Conservation (phyloP, 2,797 vertebrate species). For the Gephyroberyx darwinii region DNA sequence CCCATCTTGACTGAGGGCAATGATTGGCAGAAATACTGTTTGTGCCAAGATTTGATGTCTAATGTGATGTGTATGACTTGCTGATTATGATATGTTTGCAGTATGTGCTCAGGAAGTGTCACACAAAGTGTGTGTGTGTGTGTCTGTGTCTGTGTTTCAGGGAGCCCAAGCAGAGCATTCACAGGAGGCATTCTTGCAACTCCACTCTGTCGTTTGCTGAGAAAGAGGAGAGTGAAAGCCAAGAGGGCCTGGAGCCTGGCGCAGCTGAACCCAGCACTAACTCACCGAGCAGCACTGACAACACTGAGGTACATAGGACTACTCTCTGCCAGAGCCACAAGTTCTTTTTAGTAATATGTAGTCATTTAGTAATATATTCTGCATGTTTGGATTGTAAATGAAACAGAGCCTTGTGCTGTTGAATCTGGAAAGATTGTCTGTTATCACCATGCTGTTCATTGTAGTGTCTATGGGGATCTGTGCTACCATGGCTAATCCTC, state of each 20-base stretch:
- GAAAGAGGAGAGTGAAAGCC: conserved; percentile 75
- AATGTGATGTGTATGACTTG: conserved; percentile 35
- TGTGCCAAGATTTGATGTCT: conserved; percentile 2
- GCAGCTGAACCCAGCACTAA: conserved; percentile 40
- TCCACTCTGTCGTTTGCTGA: conserved; percentile 79
- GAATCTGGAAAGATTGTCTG: not conserved
- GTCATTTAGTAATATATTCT: conserved; percentile 8
- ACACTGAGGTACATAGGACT: conserved; percentile 76
- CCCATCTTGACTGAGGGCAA: not conserved
- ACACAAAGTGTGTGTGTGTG: conserved; percentile 11
- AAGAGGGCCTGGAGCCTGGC: conserved; percentile 37
- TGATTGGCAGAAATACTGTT: not conserved
- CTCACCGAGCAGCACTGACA: conserved; percentile 42
- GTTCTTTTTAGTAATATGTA: not conserved
- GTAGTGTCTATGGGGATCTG: conserved; percentile 3
- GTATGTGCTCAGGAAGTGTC: conserved; percentile 5
- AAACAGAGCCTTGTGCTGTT: conserved; percentile 11
- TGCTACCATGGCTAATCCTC: not conserved
- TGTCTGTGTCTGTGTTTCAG: conserved; percentile 64
- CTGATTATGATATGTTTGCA: conserved; percentile 28
- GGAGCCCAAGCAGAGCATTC: conserved; percentile 45
- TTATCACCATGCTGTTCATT: not conserved
- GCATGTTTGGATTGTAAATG: conserved; percentile 1
- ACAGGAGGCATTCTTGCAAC: conserved; percentile 22
- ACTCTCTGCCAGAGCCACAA: not conserved